These are phyloP conservation scores for Olivierus martensii DNA, from an alignment of 1,140 invertebrate species.

Conservation along the genomic window DNA sequence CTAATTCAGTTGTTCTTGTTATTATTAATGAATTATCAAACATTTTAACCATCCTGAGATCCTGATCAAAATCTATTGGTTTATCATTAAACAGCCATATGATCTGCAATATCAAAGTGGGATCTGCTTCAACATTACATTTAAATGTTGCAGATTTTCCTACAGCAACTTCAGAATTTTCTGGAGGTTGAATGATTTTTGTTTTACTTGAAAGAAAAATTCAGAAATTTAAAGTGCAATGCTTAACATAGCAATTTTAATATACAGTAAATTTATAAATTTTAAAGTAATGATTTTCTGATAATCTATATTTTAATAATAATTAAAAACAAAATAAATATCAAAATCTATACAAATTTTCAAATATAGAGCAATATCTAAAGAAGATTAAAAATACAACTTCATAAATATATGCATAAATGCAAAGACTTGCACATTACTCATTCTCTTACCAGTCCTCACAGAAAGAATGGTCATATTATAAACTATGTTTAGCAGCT, in stretches of 20 bases:
- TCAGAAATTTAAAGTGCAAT: no score
- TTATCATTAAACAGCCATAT: no score
- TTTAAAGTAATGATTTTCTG: background rate
- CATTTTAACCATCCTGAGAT: slow-evolving; percentile 22
- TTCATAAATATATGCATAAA: no score
- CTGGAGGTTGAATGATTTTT: slow-evolving; percentile 66
- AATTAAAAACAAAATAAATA: background rate
- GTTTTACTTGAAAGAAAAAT: no score
- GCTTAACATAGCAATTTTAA: background rate
- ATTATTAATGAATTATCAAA: slow-evolving; percentile 86
- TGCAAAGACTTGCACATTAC: no score
- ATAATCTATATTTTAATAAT: background rate
- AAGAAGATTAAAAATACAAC: no score
- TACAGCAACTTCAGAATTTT: slow-evolving; percentile 79
- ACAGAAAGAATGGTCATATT: no score
- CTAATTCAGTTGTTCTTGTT: slow-evolving; percentile 81
- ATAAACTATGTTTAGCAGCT: no score
- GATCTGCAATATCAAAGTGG: slow-evolving; percentile 59
- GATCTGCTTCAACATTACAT: slow-evolving; percentile 78
- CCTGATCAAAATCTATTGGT: slow-evolving; percentile 14
- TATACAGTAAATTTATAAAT: background rate
- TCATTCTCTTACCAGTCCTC: no score
- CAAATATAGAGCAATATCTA: no score
- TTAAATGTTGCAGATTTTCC: slow-evolving; percentile 76
- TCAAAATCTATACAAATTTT: no score